Base-by-base conservation (phyloP, 1,140 invertebrate genomes). In the Anastrepha ludens region DNA sequence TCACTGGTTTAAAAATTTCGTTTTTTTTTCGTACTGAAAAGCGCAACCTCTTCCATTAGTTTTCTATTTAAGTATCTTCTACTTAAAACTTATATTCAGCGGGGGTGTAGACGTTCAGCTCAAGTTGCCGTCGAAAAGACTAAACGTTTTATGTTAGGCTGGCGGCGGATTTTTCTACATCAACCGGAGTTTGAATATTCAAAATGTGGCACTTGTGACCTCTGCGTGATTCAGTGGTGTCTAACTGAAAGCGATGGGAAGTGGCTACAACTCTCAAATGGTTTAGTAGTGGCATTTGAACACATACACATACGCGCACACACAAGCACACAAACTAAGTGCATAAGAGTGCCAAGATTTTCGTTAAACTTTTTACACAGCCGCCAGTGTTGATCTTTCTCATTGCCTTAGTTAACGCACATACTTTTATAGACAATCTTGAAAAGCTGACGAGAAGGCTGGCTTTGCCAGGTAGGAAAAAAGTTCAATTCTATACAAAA, bases 371-470 rank as follows among this genome's bases (percentile, higher is more conserved):
- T 81, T 81, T 29, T 20, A 55, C 47, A 81, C n/a, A 81, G 74
- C 74, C 74, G 74, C 74, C 74, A 81, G 74, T 50, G 74, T 55
- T 81, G 74, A 81, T 81, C 74, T 55, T 81, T 81, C 47, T 81
- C 74, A 81, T 81, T 50, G 74, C 13, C 74, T 58, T 81, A 81
- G 74, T 50, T 81, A 81, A 81, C 47, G 74, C 74, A 81, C 47
- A 20, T 17, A 81, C 17, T 81, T 55, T 81, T 81, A 81, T 55
- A 81, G 74, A 55, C 74, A 55, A 9, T 62, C 60, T 62, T 17
- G n/a, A 62, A 29, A 62, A 17, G 60, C 60, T 55, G 50, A 47
- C 67, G 41, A 74, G 44, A 44, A 74, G 11, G 41, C 15, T 41
- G 64, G 4, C 9, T 17, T 44, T 41, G 15, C 15, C 29, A 13